Evolutionary conservation across 1,140 invertebrate genomes (phyloP).

Genomic region (Uloborus diversus): DNA sequence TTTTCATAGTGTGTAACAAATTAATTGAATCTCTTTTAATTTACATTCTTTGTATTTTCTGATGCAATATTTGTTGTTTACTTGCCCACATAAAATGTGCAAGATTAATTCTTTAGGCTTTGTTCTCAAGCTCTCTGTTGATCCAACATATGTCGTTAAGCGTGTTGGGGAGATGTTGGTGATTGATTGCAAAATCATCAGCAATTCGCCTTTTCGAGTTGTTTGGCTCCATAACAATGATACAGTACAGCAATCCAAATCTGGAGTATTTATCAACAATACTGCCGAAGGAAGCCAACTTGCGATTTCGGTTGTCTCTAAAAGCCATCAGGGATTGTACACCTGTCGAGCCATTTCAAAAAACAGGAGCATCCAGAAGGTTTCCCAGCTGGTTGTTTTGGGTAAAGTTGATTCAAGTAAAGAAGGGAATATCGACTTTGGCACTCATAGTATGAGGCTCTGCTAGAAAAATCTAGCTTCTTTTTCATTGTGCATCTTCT

Average conservation of each 20-base stretch:
- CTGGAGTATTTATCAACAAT: constrained; percentile 20
- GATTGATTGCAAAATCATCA: constrained; percentile 29
- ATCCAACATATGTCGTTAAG: constrained; percentile 27
- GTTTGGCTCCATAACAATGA: constrained; percentile 54
- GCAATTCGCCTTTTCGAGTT: constrained; percentile 27
- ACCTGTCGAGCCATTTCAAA: constrained; percentile 50
- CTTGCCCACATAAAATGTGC: too few relatives aligned
- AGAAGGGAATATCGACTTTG: constrained; percentile 18
- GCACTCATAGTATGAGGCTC: constrained; percentile 18
- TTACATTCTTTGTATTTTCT: too few relatives aligned
- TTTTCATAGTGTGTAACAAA: too few relatives aligned
- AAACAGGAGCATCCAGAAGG: constrained; percentile 54
- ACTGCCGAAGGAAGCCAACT: constrained; percentile 30
- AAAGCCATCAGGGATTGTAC: constrained; percentile 38
- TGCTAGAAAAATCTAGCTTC: constrained; percentile 9
- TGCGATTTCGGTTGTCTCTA: constrained; percentile 24
- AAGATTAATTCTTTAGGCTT: constrained; percentile 15
- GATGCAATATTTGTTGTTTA: too few relatives aligned
- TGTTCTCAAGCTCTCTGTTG: constrained; percentile 9
- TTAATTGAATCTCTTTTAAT: too few relatives aligned
- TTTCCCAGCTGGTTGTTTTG: constrained; percentile 43
- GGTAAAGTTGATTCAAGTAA: constrained; percentile 20
- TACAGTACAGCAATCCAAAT: constrained; percentile 30
- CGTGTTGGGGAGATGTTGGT: constrained; percentile 14
- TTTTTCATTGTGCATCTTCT: constrained; percentile 3